Conservation (phyloP, 2,888 invertebrate species). For the Leptogaster cylindrica region DNA sequence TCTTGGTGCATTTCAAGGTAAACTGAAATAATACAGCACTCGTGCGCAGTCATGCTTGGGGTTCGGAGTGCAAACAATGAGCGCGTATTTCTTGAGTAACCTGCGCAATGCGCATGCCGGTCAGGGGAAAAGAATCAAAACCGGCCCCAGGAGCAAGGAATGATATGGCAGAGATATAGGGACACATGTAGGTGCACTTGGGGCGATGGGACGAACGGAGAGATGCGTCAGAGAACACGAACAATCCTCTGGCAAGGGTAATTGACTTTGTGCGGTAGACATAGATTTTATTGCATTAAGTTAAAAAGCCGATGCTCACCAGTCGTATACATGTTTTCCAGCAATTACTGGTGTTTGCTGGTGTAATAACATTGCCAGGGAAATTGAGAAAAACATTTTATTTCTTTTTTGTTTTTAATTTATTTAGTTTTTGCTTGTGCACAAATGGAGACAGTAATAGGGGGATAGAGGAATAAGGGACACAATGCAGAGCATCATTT, state of each 20-base stretch:
- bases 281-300: conserved; percentile 34
- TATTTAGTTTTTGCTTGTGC: too few relatives aligned
- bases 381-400: conserved; percentile 14
- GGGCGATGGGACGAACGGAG: not conserved
- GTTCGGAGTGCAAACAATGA: conserved; percentile 33
- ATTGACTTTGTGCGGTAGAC: conserved; percentile 36
- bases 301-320: conserved; percentile 29
- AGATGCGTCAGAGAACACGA: conserved; percentile 1
- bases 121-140: conserved; percentile 5
- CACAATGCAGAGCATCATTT: conserved; percentile 15
- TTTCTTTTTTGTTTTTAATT: too few relatives aligned
- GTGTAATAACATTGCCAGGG: conserved; percentile 22
- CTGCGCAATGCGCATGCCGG: conserved; percentile 27
- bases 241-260: conserved; percentile 25
- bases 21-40: conserved; percentile 11
- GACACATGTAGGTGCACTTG: not conserved
- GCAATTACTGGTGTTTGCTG: conserved; percentile 38
- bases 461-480: conserved; percentile 10
- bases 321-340: conserved; percentile 19
- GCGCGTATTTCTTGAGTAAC: conserved; percentile 34
- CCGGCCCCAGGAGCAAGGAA: not conserved
- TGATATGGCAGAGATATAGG: conserved; percentile 9
- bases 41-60: conserved; percentile 33
- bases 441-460: not conserved
- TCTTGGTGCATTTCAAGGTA: not conserved